These are phyloP conservation scores for Crypturellus tataupa DNA, from an alignment of 2,797 vertebrate species.

Conservation along the genomic window DNA sequence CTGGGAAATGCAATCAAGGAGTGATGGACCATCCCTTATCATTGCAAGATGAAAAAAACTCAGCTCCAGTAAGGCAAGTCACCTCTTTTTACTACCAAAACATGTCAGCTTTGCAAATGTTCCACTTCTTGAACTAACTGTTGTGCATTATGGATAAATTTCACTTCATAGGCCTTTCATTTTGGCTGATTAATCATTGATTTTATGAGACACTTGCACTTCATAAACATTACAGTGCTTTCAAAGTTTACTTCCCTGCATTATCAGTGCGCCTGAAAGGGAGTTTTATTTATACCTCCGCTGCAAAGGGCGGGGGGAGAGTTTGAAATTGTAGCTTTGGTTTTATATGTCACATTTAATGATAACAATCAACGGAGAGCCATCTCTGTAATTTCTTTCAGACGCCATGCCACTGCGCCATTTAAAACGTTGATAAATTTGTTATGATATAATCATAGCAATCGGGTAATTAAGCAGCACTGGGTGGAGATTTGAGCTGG, in stretches of 20 bases:
- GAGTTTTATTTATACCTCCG: conserved; percentile 24
- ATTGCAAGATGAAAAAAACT: background rate
- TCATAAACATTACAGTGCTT: background rate
- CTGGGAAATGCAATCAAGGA: background rate
- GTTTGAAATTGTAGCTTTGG: conserved; percentile 55
- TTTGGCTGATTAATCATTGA: background rate
- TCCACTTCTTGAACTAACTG: background rate
- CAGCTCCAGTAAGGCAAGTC: background rate
- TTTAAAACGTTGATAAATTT: conserved; percentile 74
- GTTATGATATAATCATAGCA: conserved; percentile 68
- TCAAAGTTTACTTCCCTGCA: background rate
- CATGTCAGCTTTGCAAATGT: background rate
- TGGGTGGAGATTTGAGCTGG: conserved; percentile 48
- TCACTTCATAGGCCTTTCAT: background rate
- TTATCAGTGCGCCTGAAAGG: background rate
- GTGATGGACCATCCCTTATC: background rate
- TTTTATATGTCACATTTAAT: conserved; percentile 68
- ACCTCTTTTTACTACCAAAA: background rate
- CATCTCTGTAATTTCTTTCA: conserved; percentile 69
- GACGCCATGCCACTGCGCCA: conserved; percentile 32
- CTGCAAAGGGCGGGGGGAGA: background rate
- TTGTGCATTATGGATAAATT: background rate
- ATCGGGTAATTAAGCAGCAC: conserved; percentile 72
- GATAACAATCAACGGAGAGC: conserved; percentile 56
- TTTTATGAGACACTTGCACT: background rate